phyloP scores from a whole-genome alignment of 1,140 invertebrate genomes.

The Elysia chlorotica region DNA sequence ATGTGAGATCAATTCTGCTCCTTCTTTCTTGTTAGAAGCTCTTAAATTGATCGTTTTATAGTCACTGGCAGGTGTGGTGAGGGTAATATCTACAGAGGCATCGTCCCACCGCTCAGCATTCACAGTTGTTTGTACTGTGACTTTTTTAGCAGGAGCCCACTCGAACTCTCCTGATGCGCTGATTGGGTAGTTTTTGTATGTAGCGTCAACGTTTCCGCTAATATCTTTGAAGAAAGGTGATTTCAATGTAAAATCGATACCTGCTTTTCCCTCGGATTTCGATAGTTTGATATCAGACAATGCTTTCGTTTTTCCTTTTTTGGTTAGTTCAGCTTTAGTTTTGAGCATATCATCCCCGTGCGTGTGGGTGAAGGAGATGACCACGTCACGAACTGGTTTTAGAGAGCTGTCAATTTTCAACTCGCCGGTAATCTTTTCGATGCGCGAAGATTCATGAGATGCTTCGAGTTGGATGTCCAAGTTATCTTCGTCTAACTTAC shows the following conservation, averaged over 20 bases:
- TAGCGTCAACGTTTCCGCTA: constrained; percentile 5
- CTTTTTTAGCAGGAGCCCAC: constrained; percentile 2
- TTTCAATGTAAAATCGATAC: constrained; percentile 7
- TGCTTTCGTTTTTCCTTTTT: constrained; percentile 5
- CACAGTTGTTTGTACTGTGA: constrained; percentile 10
- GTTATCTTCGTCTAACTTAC: constrained; percentile 22
- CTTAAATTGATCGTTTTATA: constrained; percentile 14
- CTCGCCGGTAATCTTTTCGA: neutral
- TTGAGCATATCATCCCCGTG: neutral
- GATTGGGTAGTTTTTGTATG: constrained; percentile 13
- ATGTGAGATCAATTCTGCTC: constrained; percentile 9
- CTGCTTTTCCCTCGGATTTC: too few species aligned
- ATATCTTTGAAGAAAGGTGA: constrained; percentile 16
- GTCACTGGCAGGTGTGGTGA: constrained; percentile 26
- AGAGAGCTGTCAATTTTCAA: constrained; percentile 21
- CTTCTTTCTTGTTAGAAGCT: constrained; percentile 12
- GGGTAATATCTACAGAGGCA: constrained; percentile 14
- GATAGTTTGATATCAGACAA: too few species aligned
- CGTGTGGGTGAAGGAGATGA: constrained; percentile 10
- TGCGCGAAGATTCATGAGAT: neutral
- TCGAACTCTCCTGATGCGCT: constrained; percentile 13
- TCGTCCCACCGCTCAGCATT: neutral
- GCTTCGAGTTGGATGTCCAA: constrained; percentile 18
- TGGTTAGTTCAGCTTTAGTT: neutral
- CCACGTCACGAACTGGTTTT: constrained; percentile 17